phyloP scores from a whole-genome alignment of 2,113 vertebrate species.

The Platycercus adscitus region DNA sequence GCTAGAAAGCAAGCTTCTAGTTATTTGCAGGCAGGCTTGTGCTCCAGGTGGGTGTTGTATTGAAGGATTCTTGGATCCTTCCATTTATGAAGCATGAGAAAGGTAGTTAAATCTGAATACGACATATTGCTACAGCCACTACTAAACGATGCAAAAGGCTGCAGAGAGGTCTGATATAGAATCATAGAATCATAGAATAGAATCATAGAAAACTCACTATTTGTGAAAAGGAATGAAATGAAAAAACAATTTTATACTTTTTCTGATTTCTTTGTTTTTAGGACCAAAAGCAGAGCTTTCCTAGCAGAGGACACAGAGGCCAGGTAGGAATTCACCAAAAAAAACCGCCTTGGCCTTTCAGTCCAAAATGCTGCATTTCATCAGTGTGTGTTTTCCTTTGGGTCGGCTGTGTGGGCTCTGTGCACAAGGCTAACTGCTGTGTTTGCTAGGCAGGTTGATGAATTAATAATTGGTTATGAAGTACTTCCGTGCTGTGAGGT shows the following conservation, averaged over 20 bases:
- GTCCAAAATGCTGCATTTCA: rapidly evolving
- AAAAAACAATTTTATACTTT: not conserved
- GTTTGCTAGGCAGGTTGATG: not conserved
- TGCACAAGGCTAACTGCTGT: not conserved
- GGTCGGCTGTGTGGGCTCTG: rapidly evolving
- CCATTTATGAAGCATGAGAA: constrained; percentile 66
- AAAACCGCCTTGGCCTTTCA: not conserved
- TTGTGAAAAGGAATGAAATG: not conserved
- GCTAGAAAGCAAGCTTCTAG: constrained; percentile 84
- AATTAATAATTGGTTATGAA: not conserved
- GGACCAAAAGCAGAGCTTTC: not conserved
- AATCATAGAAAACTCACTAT: constrained; percentile 46
- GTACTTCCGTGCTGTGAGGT: not conserved
- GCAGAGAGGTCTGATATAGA: constrained; percentile 85
- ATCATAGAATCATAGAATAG: too few relatives aligned
- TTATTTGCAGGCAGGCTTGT: constrained; percentile 81
- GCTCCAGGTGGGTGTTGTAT: constrained; percentile 74
- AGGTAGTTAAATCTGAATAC: not conserved
- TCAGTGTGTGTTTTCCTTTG: rapidly evolving
- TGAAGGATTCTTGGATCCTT: constrained; percentile 87
- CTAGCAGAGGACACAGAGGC: not conserved
- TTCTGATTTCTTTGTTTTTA: not conserved
- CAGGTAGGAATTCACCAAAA: not conserved
- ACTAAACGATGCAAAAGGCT: constrained; percentile 77
- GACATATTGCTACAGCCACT: not conserved